Base-by-base conservation (phyloP, 2,113 vertebrate genomes). In the Hypanus sabinus region DNA sequence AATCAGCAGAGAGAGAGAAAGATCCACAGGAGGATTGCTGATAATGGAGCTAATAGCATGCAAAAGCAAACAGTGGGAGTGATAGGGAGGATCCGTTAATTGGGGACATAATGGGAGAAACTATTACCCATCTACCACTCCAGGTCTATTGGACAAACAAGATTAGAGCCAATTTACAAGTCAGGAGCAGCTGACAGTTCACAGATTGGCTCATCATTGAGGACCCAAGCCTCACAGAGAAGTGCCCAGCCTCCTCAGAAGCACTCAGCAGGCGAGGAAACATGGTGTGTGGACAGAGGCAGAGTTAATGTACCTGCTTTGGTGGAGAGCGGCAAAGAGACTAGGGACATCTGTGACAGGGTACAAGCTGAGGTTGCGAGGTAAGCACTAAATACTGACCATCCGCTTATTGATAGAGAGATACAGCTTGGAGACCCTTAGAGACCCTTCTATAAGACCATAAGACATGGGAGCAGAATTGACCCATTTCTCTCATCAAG, bases 101-200 rank as follows among this genome's bases (percentile, higher is more conserved):
- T 93, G 91, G 91, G 91, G 46, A 75, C 68, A 93, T 73, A 93
- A 93, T 73, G 68, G 91, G 36, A 27, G 36, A 93, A 93, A 38
- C 65, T 27, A 30, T 91, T 93, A 93, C 24, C 68, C 33, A 33
- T 65, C 60, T 91, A 68, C 65, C 88, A 93, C 38, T 11, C 24
- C 70, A 9, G 27, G 33, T 36, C 70, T 27, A 73, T 73, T 46
- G 70, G 68, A 73, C 91, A 93, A 73, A 93, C 68, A 71, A 93
- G 91, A 93, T 93, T 93, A 73, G 22, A 38, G 73, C 20, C 46
- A 70, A 70, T 68, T 90, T 93, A 73, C 36, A 93, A 65, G 57
- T 5, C 60, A 33, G 2, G 27, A 11, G 55, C 27, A 27, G 27
- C 60, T 55, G 60, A 12, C 57, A 65, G 30, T 90, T 60, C 30